Percentiles rank a stretch among this genome's conserved stretches.
These are phyloP conservation scores for Megaleporinus macrocephalus DNA, from an alignment of 2,113 vertebrate genomes.

Conservation along the genomic window DNA sequence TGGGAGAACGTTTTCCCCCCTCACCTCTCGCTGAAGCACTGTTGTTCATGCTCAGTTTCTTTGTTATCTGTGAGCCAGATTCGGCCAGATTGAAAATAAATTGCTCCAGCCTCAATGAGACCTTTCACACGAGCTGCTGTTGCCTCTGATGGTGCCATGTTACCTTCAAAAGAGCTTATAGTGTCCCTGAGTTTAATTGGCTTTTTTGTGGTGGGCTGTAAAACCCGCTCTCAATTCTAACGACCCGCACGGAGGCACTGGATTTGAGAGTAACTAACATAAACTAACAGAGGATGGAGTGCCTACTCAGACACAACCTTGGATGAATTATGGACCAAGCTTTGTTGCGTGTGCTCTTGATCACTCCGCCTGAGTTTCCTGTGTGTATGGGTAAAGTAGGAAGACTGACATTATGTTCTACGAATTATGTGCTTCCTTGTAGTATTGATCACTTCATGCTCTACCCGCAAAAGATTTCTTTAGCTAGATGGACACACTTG, in stretches of 20 bases:
- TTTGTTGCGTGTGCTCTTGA: conserved; percentile 21
- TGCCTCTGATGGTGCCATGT: conserved; percentile 48
- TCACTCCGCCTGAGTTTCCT: neutral
- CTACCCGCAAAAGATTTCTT: too few relatives aligned
- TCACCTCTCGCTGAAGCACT: conserved; percentile 16
- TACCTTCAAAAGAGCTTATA: conserved; percentile 60
- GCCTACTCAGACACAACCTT: conserved; percentile 18
- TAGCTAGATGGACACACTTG: too few relatives aligned
- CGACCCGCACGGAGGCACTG: conserved; percentile 57
- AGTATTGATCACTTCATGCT: too few relatives aligned
- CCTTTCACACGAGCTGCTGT: conserved; percentile 38
- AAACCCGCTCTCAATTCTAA: conserved; percentile 64
- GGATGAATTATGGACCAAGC: conserved; percentile 18
- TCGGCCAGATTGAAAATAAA: conserved; percentile 59
- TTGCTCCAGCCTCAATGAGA: conserved; percentile 47
- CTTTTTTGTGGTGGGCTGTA: conserved; percentile 64
- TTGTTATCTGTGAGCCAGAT: conserved; percentile 58
- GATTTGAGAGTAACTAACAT: conserved; percentile 49
- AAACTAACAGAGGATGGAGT: conserved; percentile 46
- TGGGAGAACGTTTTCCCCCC: conserved; percentile 13
- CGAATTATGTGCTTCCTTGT: too few relatives aligned
- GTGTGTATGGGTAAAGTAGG: conserved; percentile 18
- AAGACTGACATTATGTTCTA: too few relatives aligned
- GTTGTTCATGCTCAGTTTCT: conserved; percentile 53
- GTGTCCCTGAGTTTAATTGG: conserved; percentile 70